These are phyloP conservation scores for Cosmopolites sordidus DNA, from an alignment of 2,888 invertebrate genomes.

Conservation along the genomic window DNA sequence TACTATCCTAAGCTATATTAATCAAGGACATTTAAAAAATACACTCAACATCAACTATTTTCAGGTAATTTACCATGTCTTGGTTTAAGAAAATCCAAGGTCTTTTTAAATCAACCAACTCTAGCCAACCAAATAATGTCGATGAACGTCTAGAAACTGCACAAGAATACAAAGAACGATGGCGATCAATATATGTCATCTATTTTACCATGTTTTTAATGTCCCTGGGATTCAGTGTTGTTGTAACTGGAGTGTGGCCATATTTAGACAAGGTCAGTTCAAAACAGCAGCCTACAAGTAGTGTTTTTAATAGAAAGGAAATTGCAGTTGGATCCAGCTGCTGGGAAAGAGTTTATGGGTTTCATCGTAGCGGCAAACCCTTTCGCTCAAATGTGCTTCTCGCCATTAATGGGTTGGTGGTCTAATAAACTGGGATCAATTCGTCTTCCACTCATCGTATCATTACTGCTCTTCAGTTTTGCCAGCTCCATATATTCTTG, in stretches of 20 bases:
- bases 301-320: too few relatives aligned
- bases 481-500: slow-evolving; percentile 73
- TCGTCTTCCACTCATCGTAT: slow-evolving; percentile 65
- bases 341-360: slow-evolving; percentile 80
- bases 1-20: too few relatives aligned
- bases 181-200: slow-evolving; percentile 75
- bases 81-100: slow-evolving; percentile 31
- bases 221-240: slow-evolving; percentile 83
- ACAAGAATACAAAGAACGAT: slow-evolving; percentile 64
- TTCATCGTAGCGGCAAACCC: slow-evolving; percentile 83
- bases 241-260: slow-evolving; percentile 84
- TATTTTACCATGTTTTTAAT: slow-evolving; percentile 89
- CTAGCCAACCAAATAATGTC: slow-evolving; percentile 27
- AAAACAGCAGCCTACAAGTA: not conserved
- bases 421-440: slow-evolving; percentile 70
- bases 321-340: slow-evolving; percentile 68
- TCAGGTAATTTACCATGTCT: slow-evolving; percentile 29
- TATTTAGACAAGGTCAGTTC: slow-evolving; percentile 73
- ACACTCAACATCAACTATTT: too few relatives aligned
- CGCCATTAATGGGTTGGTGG: slow-evolving; percentile 81
- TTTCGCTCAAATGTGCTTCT: slow-evolving; percentile 80
- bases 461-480: slow-evolving; percentile 66
- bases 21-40: too few relatives aligned
- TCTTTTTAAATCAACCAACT: slow-evolving; percentile 29
- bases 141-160: slow-evolving; percentile 59